Conservation (phyloP, 2,113 vertebrate species). For the Sisor rabdophorus region DNA sequence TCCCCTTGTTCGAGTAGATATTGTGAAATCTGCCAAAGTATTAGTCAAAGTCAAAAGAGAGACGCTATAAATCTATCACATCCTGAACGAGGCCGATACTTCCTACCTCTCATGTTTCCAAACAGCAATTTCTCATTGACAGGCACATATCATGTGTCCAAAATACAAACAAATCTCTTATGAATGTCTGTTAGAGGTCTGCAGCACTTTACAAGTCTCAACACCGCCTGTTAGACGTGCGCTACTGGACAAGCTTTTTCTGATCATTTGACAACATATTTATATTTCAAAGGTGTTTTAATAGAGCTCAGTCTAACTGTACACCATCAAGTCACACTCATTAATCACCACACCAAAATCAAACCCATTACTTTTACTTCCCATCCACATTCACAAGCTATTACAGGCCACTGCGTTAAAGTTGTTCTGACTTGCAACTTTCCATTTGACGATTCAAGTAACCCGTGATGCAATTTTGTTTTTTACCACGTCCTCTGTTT, state of each 20-base stretch:
- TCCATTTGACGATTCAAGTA: conserved; percentile 51
- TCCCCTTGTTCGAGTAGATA: neutral
- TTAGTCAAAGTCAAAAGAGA: conserved; percentile 18
- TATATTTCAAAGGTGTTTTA: conserved; percentile 64
- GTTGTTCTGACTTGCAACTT: conserved; percentile 44
- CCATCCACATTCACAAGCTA: conserved; percentile 65
- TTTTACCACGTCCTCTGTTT: conserved; percentile 59
- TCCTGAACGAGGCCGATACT: conserved; percentile 32
- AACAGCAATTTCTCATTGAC: conserved; percentile 32
- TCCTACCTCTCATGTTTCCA: conserved; percentile 37
- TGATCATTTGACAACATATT: conserved; percentile 60
- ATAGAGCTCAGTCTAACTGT: conserved; percentile 59
- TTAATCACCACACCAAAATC: conserved; percentile 73
- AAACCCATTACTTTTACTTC: conserved; percentile 60
- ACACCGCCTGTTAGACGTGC: conserved; percentile 37
- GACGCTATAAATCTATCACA: conserved; percentile 19
- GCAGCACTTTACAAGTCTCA: conserved; percentile 40
- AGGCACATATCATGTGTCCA: conserved; percentile 32
- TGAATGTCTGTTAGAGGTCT: conserved; percentile 25
- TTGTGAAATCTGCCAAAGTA: conserved; percentile 7
- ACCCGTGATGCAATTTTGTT: conserved; percentile 54
- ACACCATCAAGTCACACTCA: conserved; percentile 61
- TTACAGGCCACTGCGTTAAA: conserved; percentile 57
- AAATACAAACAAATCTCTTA: conserved; percentile 30
- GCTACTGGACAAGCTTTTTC: conserved; percentile 46